Conservation (phyloP, 1,140 invertebrate species). For the Dendroctonus ponderosae region DNA sequence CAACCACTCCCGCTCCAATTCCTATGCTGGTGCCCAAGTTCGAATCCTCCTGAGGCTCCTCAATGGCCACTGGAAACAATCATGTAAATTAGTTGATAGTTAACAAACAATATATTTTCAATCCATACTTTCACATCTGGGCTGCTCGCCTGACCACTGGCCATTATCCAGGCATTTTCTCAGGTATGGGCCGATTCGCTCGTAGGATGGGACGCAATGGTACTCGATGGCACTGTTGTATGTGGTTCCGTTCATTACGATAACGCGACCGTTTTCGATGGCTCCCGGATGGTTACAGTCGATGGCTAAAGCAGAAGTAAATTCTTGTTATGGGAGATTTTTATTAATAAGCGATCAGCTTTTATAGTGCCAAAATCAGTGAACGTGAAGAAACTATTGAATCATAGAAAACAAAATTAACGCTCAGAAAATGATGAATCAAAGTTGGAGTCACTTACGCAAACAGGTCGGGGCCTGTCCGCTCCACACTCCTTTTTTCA, state of each 20-base stretch:
- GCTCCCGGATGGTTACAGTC: conserved; percentile 76
- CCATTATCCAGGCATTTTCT: conserved; percentile 80
- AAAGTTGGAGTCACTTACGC: conserved; percentile 55
- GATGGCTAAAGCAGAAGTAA: conserved; percentile 61
- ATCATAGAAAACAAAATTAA: not conserved
- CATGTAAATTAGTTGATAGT: conserved; percentile 8
- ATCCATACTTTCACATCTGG: conserved; percentile 65
- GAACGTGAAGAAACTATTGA: too few species aligned
- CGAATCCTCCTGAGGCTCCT: conserved; percentile 67
- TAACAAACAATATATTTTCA: not conserved
- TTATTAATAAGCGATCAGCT: too few species aligned
- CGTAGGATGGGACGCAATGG: conserved; percentile 82
- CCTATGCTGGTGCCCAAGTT: conserved; percentile 76
- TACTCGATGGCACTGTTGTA: conserved; percentile 84
- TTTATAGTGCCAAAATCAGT: too few species aligned
- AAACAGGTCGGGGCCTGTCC: conserved; percentile 75
- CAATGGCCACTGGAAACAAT: conserved; percentile 54
- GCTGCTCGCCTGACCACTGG: conserved; percentile 80
- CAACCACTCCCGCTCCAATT: conserved; percentile 72
- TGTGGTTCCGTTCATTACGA: conserved; percentile 80
- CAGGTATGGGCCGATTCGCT: conserved; percentile 76
- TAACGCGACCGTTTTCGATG: conserved; percentile 82
- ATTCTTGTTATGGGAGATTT: not conserved
- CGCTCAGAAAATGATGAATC: not conserved
- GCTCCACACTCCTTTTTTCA: conserved; percentile 78